Evolutionary conservation across 2,113 vertebrate genomes (phyloP).

Genomic region (Pheucticus melanocephalus): DNA sequence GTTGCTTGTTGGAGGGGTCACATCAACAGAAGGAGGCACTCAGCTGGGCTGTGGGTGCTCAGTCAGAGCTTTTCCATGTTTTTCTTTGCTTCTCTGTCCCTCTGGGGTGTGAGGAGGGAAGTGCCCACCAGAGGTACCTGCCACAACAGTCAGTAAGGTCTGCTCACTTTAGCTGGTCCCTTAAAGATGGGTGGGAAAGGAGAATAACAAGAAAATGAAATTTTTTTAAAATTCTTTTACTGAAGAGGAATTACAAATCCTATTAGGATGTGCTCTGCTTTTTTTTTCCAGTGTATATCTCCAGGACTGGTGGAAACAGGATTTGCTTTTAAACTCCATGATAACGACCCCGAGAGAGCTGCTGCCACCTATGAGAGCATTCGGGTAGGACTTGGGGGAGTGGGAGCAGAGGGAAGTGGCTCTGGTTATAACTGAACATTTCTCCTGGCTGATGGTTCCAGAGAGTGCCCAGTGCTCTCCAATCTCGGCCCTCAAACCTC

Average conservation of each 20-base stretch:
- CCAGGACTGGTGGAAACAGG: conserved; percentile 94
- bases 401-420: not conserved
- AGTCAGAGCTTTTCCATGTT: not conserved
- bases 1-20: not conserved
- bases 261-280: conserved; percentile 59
- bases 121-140: not conserved
- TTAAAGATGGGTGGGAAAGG: not conserved
- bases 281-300: conserved; percentile 87
- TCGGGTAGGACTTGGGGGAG: conserved; percentile 78
- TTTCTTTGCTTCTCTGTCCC: not conserved
- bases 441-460: not conserved
- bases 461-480: not conserved
- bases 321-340: conserved; percentile 91
- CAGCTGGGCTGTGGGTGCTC: not conserved
- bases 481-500: not conserved
- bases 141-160: not conserved
- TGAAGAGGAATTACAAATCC: conserved; percentile 34
- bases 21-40: not conserved
- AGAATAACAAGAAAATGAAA: not conserved
- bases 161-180: not conserved
- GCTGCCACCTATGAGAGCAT: conserved; percentile 91
- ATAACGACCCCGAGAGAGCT: conserved; percentile 90
- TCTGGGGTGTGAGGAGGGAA: not conserved
- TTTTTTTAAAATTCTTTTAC: not conserved
- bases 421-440: not conserved